These are phyloP conservation scores for Adrianichthys oophorus DNA, from an alignment of 2,797 vertebrate species.

Conservation along the genomic window DNA sequence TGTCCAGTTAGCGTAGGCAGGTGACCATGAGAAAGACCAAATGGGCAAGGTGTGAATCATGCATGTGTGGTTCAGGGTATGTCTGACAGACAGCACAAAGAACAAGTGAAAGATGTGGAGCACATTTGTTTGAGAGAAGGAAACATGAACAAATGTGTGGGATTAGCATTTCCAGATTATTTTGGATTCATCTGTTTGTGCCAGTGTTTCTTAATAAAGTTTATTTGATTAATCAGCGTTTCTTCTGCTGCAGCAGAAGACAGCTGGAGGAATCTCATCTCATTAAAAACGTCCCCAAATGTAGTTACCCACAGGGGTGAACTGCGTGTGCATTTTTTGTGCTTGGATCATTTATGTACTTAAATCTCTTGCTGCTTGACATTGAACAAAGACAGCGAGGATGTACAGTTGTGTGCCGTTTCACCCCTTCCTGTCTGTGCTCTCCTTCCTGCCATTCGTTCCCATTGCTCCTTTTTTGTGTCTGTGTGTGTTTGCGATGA, in stretches of 20 bases:
- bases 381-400: slow-evolving; percentile 19
- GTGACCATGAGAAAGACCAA: slow-evolving; percentile 13
- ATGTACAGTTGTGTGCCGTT: slow-evolving; percentile 28
- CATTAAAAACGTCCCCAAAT: slow-evolving; percentile 71
- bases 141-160: slow-evolving; percentile 1
- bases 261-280: slow-evolving; percentile 74
- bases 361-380: slow-evolving; percentile 29
- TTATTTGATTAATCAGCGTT: slow-evolving; percentile 73
- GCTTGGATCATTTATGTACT: slow-evolving; percentile 29
- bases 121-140: too few species aligned
- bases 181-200: slow-evolving; percentile 47
- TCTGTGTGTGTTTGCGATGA: slow-evolving; percentile 54
- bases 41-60: slow-evolving; percentile 9
- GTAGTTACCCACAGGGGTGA: slow-evolving; percentile 45
- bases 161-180: slow-evolving; percentile 51
- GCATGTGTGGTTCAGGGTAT: not conserved
- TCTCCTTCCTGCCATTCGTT: slow-evolving; percentile 24
- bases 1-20: not conserved
- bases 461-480: slow-evolving; percentile 13
- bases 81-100: not conserved
- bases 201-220: slow-evolving; percentile 45
- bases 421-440: slow-evolving; percentile 6
- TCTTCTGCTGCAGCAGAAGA: slow-evolving; percentile 53
- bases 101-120: too few species aligned
- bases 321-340: slow-evolving; percentile 10